Conservation (phyloP, 2,113 vertebrate species). For the Ploceus nigricollis region DNA sequence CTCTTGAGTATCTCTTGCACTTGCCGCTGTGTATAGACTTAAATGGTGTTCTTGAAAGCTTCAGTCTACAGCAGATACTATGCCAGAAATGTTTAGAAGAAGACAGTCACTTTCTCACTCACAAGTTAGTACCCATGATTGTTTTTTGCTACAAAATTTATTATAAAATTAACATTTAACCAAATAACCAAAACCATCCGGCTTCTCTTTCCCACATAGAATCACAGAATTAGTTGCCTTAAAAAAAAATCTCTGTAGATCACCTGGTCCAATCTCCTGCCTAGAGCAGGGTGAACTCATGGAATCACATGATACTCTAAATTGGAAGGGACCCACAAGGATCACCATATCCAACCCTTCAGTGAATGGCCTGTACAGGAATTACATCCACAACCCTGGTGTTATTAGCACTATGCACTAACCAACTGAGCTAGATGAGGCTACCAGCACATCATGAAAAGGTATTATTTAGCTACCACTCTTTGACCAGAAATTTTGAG, state of each 20-base stretch:
- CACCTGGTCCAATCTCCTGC: neutral
- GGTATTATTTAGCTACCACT: neutral
- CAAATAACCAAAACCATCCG: neutral
- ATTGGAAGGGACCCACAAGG: neutral
- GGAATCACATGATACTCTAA: neutral
- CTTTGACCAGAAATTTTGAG: neutral
- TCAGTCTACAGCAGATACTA: neutral
- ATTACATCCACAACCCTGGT: neutral
- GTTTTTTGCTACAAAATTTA: neutral
- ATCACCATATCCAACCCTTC: neutral
- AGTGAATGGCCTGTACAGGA: too few species aligned
- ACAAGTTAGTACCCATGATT: neutral
- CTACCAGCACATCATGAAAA: neutral
- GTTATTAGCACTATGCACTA: neutral
- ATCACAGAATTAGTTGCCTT: neutral
- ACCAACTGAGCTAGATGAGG: neutral
- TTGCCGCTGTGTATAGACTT: neutral
- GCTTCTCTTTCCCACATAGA: neutral
- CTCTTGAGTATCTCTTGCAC: neutral
- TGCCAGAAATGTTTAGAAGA: neutral
- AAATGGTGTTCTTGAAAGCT: neutral
- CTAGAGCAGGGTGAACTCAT: neutral
- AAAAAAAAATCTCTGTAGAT: neutral
- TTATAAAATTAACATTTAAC: neutral
- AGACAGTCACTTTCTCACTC: neutral